Percentiles rank a stretch among this genome's conserved stretches.
Evolutionary conservation across 53 echinoderm and acorn worm species (phyloP).

Genomic region (Holothuria scabra): DNA sequence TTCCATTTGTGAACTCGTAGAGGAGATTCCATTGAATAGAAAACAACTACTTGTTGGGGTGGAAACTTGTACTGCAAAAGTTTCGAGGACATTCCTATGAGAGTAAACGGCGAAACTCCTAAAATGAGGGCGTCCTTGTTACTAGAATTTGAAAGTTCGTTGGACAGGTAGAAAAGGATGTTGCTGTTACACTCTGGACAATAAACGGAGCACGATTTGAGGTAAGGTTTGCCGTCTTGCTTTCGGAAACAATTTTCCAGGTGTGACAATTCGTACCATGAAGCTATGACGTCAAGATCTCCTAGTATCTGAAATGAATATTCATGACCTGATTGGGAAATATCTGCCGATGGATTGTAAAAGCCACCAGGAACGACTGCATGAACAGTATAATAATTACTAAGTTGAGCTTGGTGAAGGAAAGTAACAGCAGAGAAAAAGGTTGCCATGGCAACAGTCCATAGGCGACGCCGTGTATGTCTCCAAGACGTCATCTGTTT

Average conservation of each 20-base stretch:
- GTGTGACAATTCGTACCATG: slow-evolving; percentile 53
- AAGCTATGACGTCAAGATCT: slow-evolving; percentile 50
- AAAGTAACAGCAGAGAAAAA: not conserved
- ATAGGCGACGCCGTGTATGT: too few species aligned
- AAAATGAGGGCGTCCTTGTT: slow-evolving; percentile 68
- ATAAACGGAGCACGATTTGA: slow-evolving; percentile 42
- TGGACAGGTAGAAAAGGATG: slow-evolving; percentile 3
- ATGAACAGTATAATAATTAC: not conserved
- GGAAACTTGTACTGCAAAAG: slow-evolving; percentile 50
- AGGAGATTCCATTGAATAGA: slow-evolving; percentile 81
- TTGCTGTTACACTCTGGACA: slow-evolving; percentile 30
- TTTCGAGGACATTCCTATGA: slow-evolving; percentile 37
- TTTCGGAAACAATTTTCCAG: slow-evolving; percentile 51
- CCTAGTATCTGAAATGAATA: slow-evolving; percentile 55
- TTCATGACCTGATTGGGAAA: not conserved
- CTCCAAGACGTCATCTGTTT: too few species aligned
- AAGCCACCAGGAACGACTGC: not conserved
- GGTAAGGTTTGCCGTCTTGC: slow-evolving; percentile 23
- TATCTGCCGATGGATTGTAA: not conserved
- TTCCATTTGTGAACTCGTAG: slow-evolving; percentile 81
- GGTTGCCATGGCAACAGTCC: not conserved
- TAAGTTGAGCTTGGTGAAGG: not conserved
- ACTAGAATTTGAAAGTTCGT: slow-evolving; percentile 21
- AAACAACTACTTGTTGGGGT: slow-evolving; percentile 57
- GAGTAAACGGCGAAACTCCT: slow-evolving; percentile 76